Evolutionary conservation across 2,113 vertebrate species (phyloP), one percentile per base, ranked within the genome.

Genomic region (Pelodiscus sinensis): DNA sequence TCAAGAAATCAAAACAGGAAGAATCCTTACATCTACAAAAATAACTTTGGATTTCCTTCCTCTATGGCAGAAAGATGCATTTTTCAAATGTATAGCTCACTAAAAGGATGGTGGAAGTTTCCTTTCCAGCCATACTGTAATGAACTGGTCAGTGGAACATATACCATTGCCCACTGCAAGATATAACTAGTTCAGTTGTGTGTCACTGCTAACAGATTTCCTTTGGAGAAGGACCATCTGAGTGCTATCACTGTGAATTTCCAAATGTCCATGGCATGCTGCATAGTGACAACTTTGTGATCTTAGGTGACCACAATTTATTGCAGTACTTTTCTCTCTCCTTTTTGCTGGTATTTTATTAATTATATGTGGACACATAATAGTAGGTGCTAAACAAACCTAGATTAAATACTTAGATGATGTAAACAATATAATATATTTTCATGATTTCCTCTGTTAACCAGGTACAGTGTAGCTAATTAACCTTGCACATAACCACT

Each of bases 241-340:
- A 44, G 44, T 81, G 58, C 79, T 83, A 22, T 83, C 89, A 92
- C 52, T 83, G 13, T 87, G 89, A 75, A 81, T 56, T 90, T 90
- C 78, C 89, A 92, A 58, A 68, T 55, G 81, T 52, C 52, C 29
- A 79, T 1, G 25, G 27, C 79, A 60, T 56, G 86, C 73, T 13
- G 24, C 22, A 27, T 77, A 88, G 5, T 50, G 22, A 50, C 31
- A 88, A 22, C 9, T 56, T 4, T 50, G 75, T 35, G 88, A 75
- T 38, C 22, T 50, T 25, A 50, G 3, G 3, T 80, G 86, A 54
- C 11, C 56, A 38, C 85, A 38, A 85, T 89, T 73, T 85, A 19
- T 79, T 75, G 31, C 27, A 52, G 10, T 88, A 71, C 56, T 90
- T 93, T 8, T 78, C 21, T 81, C 6, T 58, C 3, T n/a, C 8